Conservation (phyloP, 2,113 vertebrate genomes). For the Romanogobio albipinnatus region DNA sequence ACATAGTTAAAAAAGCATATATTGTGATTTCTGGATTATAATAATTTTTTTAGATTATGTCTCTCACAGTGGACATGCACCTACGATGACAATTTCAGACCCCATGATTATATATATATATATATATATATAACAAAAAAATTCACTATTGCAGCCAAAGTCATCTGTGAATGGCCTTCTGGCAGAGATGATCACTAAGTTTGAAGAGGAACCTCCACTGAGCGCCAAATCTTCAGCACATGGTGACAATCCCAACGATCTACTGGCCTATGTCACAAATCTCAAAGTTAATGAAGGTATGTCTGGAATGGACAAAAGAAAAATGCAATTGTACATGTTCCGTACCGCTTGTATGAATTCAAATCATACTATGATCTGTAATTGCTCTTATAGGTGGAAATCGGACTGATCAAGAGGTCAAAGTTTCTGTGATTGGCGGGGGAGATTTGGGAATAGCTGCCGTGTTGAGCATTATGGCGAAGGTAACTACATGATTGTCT, state of each 20-base stretch:
- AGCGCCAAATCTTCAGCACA: constrained; percentile 76
- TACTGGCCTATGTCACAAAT: constrained; percentile 84
- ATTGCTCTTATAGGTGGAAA: constrained; percentile 60
- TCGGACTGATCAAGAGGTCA: constrained; percentile 65
- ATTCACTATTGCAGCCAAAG: constrained; percentile 81
- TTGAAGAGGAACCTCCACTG: constrained; percentile 91
- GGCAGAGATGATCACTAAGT: constrained; percentile 89
- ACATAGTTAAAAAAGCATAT: too few relatives aligned
- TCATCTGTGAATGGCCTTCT: constrained; percentile 84
- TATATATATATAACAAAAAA: background rate
- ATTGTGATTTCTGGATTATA: too few relatives aligned
- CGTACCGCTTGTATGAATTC: background rate
- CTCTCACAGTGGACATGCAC: too few relatives aligned
- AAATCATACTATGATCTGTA: background rate
- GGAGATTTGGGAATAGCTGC: constrained; percentile 92
- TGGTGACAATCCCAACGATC: constrained; percentile 78
- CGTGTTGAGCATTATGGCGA: constrained; percentile 87
- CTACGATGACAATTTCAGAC: too few relatives aligned
- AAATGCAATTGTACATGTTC: background rate
- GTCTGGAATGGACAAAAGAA: background rate
- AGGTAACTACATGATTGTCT: constrained; percentile 69
- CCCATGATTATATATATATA: too few relatives aligned
- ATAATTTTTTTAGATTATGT: too few relatives aligned
- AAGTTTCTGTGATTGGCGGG: constrained; percentile 91
- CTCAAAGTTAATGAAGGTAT: constrained; percentile 84